A percentile compares a stretch with the other conserved stretches of the same genome.
Conservation (phyloP, 2,888 invertebrate genomes). For the Hydriomena furcata region DNA sequence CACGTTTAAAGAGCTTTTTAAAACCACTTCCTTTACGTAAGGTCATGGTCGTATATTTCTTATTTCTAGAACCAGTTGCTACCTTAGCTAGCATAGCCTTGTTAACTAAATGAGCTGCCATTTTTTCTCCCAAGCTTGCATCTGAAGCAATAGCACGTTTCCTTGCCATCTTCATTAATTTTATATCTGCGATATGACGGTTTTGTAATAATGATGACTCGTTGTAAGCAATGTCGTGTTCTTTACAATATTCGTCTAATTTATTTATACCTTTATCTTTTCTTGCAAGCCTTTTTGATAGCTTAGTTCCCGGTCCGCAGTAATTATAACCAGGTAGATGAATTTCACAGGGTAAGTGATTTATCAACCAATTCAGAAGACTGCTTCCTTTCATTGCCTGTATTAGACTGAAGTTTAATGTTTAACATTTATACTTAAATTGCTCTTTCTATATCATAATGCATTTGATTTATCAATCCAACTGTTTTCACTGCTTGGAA, state of each 20-base stretch:
- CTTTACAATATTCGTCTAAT: constrained; percentile 34
- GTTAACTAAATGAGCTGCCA: constrained; percentile 5
- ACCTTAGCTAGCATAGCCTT: constrained; percentile 15
- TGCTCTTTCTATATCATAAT: not conserved
- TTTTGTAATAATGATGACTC: constrained; percentile 2
- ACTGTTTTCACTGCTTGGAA: constrained; percentile 2
- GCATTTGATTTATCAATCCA: constrained; percentile 9
- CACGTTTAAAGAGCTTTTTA: constrained; percentile 1
- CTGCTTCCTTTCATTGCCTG: not conserved
- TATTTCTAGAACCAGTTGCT: not conserved
- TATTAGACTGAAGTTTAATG: not conserved
- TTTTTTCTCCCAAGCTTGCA: constrained; percentile 4
- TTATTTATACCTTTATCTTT: constrained; percentile 46
- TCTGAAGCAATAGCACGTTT: not conserved
- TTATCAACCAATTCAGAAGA: not conserved
- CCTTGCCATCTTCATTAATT: constrained; percentile 8
- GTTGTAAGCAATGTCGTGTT: constrained; percentile 37
- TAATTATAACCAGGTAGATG: constrained; percentile 42
- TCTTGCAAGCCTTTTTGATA: constrained; percentile 42
- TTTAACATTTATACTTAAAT: not conserved
- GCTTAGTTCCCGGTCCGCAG: constrained; percentile 40
- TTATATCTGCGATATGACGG: constrained; percentile 4
- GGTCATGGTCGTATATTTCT: not conserved
- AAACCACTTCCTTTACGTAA: not conserved
- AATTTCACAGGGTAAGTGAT: constrained; percentile 18